Evolutionary conservation across 2,888 invertebrate genomes (phyloP), one percentile per base, ranked within the genome.

Genomic region (Odontothrips loti): DNA sequence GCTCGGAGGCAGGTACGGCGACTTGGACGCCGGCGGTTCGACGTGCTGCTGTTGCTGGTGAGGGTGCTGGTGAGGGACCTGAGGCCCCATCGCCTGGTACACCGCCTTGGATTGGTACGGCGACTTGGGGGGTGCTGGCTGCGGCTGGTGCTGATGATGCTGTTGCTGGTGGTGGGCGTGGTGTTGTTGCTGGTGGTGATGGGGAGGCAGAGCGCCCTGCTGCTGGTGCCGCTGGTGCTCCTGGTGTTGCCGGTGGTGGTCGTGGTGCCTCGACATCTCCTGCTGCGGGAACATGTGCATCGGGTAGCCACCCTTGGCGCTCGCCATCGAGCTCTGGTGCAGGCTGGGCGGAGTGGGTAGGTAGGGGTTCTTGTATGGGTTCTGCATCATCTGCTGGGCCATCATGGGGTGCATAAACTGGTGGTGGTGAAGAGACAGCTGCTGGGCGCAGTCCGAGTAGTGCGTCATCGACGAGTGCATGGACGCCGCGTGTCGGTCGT

Each of bases 131-230:
- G 89, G 90, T 79, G 87, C 86, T 10, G 87, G 86, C 82, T 88
- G 88, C 29, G 86, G 87, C 34, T 87, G 87, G 47, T 87, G 87
- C 12, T 88, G 88, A 82, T 88, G 87, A 81, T 88, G 87, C 85
- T 86, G 84, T 75, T 83, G 83, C 81, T 85, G 83, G 83, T 84
- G 84, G 83, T 82, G 88, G 81, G 85, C 84, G 87, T 90, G 84
- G 87, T 89, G 87, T 80, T 85, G 83, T 79, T 84, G 83, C 82
- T 85, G 84, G 68, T 79, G 27, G 27, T 20, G 79, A 15, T 80
- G 80, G 23, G 79, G 81, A 0, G 81, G 79, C 15, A 81, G 47
- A n/a, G 79, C 58, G 17, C 80, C 47, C 11, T 88, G 88, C 82
- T 88, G 87, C 82, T 88, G 87, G 85, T 86, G 84, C 79, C 83